These are phyloP conservation scores for Alcis repandata DNA, from an alignment of 2,888 invertebrate species.

Conservation along the genomic window DNA sequence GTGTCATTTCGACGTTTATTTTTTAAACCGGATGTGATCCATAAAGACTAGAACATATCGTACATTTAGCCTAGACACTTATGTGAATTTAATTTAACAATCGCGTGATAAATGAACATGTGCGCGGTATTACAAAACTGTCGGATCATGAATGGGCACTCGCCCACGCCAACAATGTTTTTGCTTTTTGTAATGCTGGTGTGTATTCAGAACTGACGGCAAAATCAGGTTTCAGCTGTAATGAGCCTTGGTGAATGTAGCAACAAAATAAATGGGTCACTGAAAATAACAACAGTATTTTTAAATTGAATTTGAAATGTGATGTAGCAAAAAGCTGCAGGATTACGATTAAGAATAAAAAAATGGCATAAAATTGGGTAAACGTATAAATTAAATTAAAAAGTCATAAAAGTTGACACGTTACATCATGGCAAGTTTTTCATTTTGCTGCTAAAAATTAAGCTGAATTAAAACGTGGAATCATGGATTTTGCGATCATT, in stretches of 20 bases:
- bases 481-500: neutral
- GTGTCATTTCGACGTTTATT: constrained; percentile 2
- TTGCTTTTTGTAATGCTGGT: constrained; percentile 53
- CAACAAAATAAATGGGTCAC: constrained; percentile 26
- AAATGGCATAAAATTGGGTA: too few relatives aligned
- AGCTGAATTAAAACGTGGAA: too few relatives aligned
- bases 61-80: constrained; percentile 26
- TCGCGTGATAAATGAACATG: constrained; percentile 52
- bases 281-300: constrained; percentile 4
- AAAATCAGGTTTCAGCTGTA: constrained; percentile 39
- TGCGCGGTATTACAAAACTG: constrained; percentile 60
- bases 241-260: constrained; percentile 19
- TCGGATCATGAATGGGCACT: constrained; percentile 64
- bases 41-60: constrained; percentile 21
- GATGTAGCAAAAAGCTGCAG: neutral
- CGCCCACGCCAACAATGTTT: constrained; percentile 55
- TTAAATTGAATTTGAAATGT: neutral
- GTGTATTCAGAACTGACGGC: constrained; percentile 26
- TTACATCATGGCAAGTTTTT: too few relatives aligned
- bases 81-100: constrained; percentile 46
- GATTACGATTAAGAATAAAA: too few relatives aligned
- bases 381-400: too few relatives aligned
- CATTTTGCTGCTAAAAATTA: too few relatives aligned
- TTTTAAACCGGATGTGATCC: constrained; percentile 18
- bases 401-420: too few relatives aligned